Percentiles rank a stretch among this genome's conserved stretches.
phyloP scores from a whole-genome alignment of 2,888 invertebrate species.

The Drosophila rubida region DNA sequence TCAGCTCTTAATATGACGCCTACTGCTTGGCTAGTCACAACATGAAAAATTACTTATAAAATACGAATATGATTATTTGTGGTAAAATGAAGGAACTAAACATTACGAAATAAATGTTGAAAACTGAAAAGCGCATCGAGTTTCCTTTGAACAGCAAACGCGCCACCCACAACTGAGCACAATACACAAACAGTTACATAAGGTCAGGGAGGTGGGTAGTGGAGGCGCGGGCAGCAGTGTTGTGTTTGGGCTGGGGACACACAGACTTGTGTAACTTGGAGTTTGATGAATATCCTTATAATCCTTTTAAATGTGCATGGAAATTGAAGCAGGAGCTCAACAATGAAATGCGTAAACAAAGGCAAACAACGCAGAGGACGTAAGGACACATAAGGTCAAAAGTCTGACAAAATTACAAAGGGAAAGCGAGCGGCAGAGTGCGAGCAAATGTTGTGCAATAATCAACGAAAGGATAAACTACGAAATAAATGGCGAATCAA shows the following conservation, averaged over 20 bases:
- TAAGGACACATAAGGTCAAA: slow-evolving; percentile 69
- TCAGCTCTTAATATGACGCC: slow-evolving; percentile 71
- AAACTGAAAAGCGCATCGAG: slow-evolving; percentile 52
- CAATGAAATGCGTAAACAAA: slow-evolving; percentile 71
- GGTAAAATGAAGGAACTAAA: slow-evolving; percentile 72
- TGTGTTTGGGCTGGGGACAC: slow-evolving; percentile 12
- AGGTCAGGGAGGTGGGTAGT: background rate
- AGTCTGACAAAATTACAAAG: slow-evolving; percentile 66
- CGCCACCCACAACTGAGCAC: slow-evolving; percentile 46
- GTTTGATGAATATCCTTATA: slow-evolving; percentile 80
- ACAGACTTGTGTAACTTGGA: slow-evolving; percentile 64
- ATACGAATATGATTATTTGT: slow-evolving; percentile 74
- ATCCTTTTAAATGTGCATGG: slow-evolving; percentile 77
- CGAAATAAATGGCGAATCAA: slow-evolving; percentile 77
- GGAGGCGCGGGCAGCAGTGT: background rate
- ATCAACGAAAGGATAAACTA: slow-evolving; percentile 81
- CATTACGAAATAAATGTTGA: slow-evolving; percentile 76
- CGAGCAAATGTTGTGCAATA: slow-evolving; percentile 73
- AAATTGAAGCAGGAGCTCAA: slow-evolving; percentile 64
- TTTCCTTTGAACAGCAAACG: slow-evolving; percentile 21
- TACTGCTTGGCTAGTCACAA: slow-evolving; percentile 72
- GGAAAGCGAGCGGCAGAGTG: slow-evolving; percentile 37
- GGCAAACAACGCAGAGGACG: slow-evolving; percentile 43
- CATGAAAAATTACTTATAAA: slow-evolving; percentile 49
- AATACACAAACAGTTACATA: slow-evolving; percentile 23